Conservation (phyloP, 2,888 invertebrate genomes). For the Himalopsyche japonica region DNA sequence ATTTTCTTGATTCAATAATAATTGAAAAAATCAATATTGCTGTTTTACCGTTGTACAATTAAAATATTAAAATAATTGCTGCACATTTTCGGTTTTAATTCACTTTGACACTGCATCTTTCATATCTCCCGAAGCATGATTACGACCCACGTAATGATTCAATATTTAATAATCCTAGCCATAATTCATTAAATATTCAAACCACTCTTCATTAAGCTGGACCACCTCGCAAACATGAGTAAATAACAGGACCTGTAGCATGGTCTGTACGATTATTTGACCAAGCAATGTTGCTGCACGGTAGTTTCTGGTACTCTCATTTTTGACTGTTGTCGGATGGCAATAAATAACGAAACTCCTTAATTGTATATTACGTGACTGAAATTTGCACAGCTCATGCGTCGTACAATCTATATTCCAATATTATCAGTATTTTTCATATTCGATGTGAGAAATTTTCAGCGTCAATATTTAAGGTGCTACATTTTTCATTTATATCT, state of each 20-base stretch:
- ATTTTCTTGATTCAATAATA: too few species aligned
- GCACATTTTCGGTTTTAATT: not conserved
- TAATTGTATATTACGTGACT: slow-evolving; percentile 27
- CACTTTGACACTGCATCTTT: not conserved
- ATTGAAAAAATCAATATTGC: too few species aligned
- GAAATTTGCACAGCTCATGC: slow-evolving; percentile 7
- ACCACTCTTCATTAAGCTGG: not conserved
- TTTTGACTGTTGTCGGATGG: not conserved
- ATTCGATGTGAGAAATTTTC: not conserved
- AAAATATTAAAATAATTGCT: not conserved
- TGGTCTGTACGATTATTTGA: not conserved
- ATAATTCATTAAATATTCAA: not conserved
- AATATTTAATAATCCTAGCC: not conserved
- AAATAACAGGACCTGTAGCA: not conserved
- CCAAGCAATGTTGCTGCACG: not conserved
- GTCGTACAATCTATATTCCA: not conserved
- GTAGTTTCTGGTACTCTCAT: not conserved
- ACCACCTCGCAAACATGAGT: not conserved
- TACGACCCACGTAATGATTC: not conserved
- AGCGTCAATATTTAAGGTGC: not conserved
- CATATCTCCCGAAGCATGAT: not conserved
- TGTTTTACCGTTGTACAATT: too few species aligned
- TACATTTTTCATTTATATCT: too few species aligned
- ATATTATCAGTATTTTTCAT: not conserved
- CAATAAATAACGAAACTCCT: slow-evolving; percentile 16